phyloP scores from a whole-genome alignment of 2,888 invertebrate genomes.

The Xestia rhomboidea region DNA sequence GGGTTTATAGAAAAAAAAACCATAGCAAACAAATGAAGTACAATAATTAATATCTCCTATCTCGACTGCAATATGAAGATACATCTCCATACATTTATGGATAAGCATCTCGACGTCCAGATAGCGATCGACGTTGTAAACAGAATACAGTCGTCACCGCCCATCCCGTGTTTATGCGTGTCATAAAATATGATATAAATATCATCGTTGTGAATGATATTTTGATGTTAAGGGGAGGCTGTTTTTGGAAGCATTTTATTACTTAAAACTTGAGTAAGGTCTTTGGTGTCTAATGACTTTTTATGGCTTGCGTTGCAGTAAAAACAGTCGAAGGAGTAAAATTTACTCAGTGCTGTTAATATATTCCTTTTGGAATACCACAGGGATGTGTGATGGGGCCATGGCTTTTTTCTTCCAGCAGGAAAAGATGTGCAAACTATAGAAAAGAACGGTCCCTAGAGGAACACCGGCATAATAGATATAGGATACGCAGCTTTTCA shows the following conservation, averaged over 20 bases:
- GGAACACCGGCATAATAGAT: not conserved
- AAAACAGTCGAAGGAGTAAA: not conserved
- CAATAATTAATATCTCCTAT: slow-evolving; percentile 46
- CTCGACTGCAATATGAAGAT: slow-evolving; percentile 38
- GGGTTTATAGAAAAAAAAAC: not conserved
- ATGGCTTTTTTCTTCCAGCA: not conserved
- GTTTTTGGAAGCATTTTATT: slow-evolving; percentile 45
- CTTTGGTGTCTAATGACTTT: slow-evolving; percentile 27
- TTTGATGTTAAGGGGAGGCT: slow-evolving; percentile 62
- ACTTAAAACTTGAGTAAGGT: slow-evolving; percentile 34
- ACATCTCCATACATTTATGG: slow-evolving; percentile 58
- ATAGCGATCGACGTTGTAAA: slow-evolving; percentile 67
- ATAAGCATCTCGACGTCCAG: slow-evolving; percentile 59
- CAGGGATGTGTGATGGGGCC: not conserved
- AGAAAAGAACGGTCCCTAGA: not conserved
- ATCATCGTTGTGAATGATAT: slow-evolving; percentile 62
- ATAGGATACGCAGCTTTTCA: not conserved
- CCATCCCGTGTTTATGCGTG: slow-evolving; percentile 71
- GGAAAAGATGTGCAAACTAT: not conserved
- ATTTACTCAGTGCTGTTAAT: not conserved
- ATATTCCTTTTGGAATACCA: not conserved
- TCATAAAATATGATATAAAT: slow-evolving; percentile 73
- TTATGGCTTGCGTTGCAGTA: not conserved
- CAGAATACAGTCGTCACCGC: slow-evolving; percentile 69
- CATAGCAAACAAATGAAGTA: slow-evolving; percentile 24